Evolutionary conservation across 2,888 invertebrate genomes (phyloP).

Genomic region (Hermaeophaga mercurialis): DNA sequence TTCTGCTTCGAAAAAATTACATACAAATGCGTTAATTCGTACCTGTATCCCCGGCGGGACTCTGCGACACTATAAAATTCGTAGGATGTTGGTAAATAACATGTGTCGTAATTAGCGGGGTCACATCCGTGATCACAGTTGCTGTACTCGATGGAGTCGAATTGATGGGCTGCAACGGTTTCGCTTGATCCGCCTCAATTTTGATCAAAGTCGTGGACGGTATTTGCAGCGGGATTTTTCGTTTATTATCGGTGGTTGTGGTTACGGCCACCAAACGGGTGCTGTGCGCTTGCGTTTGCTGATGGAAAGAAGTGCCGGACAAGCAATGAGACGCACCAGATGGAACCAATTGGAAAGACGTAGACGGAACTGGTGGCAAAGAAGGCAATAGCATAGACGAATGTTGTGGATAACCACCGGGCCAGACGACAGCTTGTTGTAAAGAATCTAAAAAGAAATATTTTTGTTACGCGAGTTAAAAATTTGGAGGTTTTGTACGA

Average conservation of each 20-base stretch:
- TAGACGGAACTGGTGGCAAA: conserved; percentile 64
- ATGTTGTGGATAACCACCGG: conserved; percentile 67
- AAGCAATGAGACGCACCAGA: conserved; percentile 61
- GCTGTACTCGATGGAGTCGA: conserved; percentile 52
- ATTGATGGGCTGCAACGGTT: conserved; percentile 54
- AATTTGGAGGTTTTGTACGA: conserved; percentile 60
- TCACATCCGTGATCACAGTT: conserved; percentile 59
- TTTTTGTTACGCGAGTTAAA: not conserved
- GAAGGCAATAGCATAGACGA: conserved; percentile 57
- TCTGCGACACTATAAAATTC: conserved; percentile 54
- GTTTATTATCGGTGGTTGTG: conserved; percentile 58
- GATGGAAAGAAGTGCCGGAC: conserved; percentile 67
- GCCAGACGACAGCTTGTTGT: conserved; percentile 77
- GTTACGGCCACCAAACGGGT: conserved; percentile 70
- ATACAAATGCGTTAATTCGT: conserved; percentile 17
- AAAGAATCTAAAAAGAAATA: conserved; percentile 62
- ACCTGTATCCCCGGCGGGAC: conserved; percentile 45
- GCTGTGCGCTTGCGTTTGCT: conserved; percentile 71
- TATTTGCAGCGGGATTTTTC: conserved; percentile 58
- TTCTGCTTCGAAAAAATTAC: not conserved
- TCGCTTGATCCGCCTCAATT: conserved; percentile 67
- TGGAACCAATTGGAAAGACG: conserved; percentile 69
- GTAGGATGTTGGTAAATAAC: conserved; percentile 61
- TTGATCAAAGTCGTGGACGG: conserved; percentile 67
- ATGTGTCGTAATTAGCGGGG: conserved; percentile 63